A percentile compares a stretch with the other conserved stretches of the same genome.
phyloP scores from a whole-genome alignment of 2,888 invertebrate species.

The Megaustenia siamemsis region DNA sequence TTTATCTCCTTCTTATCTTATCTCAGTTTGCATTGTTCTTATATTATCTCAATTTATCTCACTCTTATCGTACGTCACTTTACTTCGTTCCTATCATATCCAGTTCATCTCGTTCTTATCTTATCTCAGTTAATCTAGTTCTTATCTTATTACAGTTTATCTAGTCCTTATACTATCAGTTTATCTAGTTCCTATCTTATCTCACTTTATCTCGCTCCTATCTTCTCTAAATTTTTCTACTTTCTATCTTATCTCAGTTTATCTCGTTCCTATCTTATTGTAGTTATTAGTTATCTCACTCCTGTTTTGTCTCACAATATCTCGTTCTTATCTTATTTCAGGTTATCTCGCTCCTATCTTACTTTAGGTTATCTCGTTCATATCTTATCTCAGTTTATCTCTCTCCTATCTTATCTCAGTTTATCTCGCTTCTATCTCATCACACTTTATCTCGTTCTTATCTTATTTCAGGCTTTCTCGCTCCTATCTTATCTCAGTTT shows the following conservation, averaged over 20 bases:
- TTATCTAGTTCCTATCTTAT: not conserved
- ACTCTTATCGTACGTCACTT: not conserved
- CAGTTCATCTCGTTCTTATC: not conserved
- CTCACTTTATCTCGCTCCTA: not conserved
- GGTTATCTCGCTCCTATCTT: not conserved
- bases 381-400: not conserved
- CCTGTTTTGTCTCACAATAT: not conserved
- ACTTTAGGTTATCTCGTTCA: not conserved
- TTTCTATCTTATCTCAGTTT: not conserved
- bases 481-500: too few relatives aligned
- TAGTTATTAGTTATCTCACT: not conserved
- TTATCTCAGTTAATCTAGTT: constrained; percentile 28
- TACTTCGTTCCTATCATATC: constrained; percentile 27
- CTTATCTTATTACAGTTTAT: not conserved
- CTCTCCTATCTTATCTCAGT: not conserved
- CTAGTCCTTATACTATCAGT: not conserved
- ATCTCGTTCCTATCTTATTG: too few relatives aligned
- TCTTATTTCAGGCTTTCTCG: not conserved
- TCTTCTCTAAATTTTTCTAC: not conserved
- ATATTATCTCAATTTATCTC: not conserved
- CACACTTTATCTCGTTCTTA: not conserved
- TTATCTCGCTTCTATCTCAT: too few relatives aligned
- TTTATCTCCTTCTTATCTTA: too few relatives aligned
- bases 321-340: not conserved
- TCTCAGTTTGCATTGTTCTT: not conserved